Evolutionary conservation across 2,113 vertebrate genomes (phyloP), one percentile per base, ranked within the genome.

Genomic region (Ailurus styani): DNA sequence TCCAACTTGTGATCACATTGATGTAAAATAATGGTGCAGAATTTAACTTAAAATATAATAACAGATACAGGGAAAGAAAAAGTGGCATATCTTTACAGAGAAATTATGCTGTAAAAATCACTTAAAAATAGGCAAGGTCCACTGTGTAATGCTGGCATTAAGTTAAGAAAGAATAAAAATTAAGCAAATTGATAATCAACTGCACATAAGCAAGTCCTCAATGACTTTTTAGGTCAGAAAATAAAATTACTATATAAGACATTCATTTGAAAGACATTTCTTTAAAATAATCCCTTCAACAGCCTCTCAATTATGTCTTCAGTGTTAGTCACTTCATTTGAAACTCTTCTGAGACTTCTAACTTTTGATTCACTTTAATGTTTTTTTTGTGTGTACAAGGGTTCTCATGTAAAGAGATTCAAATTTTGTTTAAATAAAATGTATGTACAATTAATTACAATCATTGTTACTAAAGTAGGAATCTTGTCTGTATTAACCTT

Each of bases 361-460:
- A 90, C 14, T 89, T 95, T 96, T 89, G 15, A 83, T 14, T 96
- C 14, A 75, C 25, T 81, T 83, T 47, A 83, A 90, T 68, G 13
- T 68, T 94, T 93, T 90, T 96, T 96, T 47, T 6, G 50, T 68
- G 20, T 90, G 23, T 70, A 55, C 20, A 95, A 37, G 10, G 6
- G 14, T 57, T 87, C 54, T 89, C 54, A 68, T 83, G 77, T 57
- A 93, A 96, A 68, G 23, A 1, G 23, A 66, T 89, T 96, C 52
- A 31, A 89, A 95, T 86, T 75, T 82, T 68, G 1, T 91, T 96
- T 96, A 88, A 57, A 77, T 42, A 91, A 96, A 90, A 90, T 73
- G 7, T 60, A 73, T 86, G 21, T 29, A 42, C 11, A 87, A 42
- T 83, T 90, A 83, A 89, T 90, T 91, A 73, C n/a, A 86, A 89